Base-by-base conservation (phyloP, 2,888 invertebrate genomes). In the Cheilosia vernalis region DNA sequence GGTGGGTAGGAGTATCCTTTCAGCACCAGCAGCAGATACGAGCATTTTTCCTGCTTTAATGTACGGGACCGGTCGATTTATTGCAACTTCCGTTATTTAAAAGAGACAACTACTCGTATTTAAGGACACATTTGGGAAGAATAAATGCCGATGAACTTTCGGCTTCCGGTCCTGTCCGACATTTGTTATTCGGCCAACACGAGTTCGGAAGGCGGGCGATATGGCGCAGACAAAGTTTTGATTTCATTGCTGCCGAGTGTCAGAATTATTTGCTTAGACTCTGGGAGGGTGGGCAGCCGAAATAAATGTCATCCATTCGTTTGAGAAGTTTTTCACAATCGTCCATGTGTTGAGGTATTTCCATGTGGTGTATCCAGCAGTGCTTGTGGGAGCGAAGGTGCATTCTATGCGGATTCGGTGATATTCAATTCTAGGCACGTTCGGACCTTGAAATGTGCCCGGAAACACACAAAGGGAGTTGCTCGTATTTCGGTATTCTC, bases 381-480 rank as follows among this genome's bases (percentile, higher is more conserved):
- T 55, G 49, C 10, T 15, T 67, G 19, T 44, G 9, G 2, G 30
- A 37, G 44, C 37, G 15, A 40, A 56, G 77, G 55, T 66, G 67
- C 61, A 73, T 69, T 69, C 53, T 24, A 49, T 61, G 13, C 37
- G 10, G 61, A 61, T 58, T 51, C 27, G 56, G 19, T 79, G 63
- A 58, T 83, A 51, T 51, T 79, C 56, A 53, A 84, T 84, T 79
- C 84, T 9, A 60, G 69, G 67, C 79, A 79, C 84, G 84, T 79
- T 64, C 53, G 69, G 66, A 79, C 84, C 84, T 84, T 84, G 69
- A 84, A 78, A 73, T 69, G 78, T 64, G 63, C 73, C 67, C 78
- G 67, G 72, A 73, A 78, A 44, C 72, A 78, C 42, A 60, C 47
- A 49, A 19, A 10, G n/a, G 64, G 40, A 55, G 53, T 53, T 66